Base-by-base conservation (phyloP, 2,888 invertebrate genomes). In the Polyploca ridens region DNA sequence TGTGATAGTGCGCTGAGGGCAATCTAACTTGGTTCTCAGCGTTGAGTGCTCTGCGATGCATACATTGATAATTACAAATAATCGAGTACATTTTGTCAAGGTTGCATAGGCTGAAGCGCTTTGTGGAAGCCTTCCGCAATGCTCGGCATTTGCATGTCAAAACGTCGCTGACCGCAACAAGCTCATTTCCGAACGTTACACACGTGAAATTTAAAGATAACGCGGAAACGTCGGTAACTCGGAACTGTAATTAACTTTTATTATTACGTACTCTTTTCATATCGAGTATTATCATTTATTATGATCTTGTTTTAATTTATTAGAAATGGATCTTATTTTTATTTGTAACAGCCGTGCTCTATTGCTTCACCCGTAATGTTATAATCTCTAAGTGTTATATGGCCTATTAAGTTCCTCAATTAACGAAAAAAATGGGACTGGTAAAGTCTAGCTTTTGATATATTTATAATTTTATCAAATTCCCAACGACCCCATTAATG, bases 61-160 rank as follows among this genome's bases (percentile, higher is more conserved):
- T 46, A 46, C n/a, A 46, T n/a, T n/a, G 46, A 54, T 46, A 13
- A 13, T 10, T 54, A 54, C 10, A n/a, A 49, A 49, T 49, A 49
- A 54, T 54, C 54, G 16, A 1, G 14, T 19, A 19, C 49, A 54
- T 10, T 14, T 70, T 33, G 65, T 60, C 63, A 58, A 57, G 27
- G 63, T 62, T 59, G 61, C 63, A 62, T 62, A 60, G 38, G 54
- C 61, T 41, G 49, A 63, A 54, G 57, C 58, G 46, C 63, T 67
- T 65, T 67, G 72, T 70, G 65, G 62, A 68, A 63, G 68, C 67
- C 69, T 68, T 35, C 66, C 70, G 66, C 66, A 66, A 65, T 67
- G 69, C 70, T 73, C 79, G 79, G 76, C 84, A 88, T 87, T 88
- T 88, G 86, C 90, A 88, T 89, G 87, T 89, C 87, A 89, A 88